These are phyloP conservation scores for Plagodis dolabraria DNA, from an alignment of 2,888 invertebrate species.

Conservation along the genomic window DNA sequence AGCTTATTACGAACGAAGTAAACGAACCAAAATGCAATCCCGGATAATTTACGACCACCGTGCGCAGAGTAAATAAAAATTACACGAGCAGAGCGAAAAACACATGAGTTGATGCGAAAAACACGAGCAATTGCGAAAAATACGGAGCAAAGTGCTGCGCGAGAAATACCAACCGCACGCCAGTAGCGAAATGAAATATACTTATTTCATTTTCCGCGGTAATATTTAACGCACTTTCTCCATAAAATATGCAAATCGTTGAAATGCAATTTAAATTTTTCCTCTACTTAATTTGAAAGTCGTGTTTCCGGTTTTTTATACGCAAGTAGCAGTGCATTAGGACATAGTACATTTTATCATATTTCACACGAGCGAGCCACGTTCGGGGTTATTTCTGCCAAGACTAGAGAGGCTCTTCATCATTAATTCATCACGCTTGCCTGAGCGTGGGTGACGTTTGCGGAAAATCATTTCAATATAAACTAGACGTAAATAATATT, in stretches of 20 bases:
- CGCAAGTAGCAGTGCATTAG: constrained; percentile 34
- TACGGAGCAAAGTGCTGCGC: constrained; percentile 15
- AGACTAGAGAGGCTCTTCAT: constrained; percentile 6
- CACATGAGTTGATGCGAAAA: neutral
- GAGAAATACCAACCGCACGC: constrained; percentile 20
- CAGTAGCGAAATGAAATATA: constrained; percentile 26
- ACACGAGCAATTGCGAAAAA: constrained; percentile 13
- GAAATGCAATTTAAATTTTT: neutral
- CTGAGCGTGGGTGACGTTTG: neutral
- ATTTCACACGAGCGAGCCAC: constrained; percentile 4
- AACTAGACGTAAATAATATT: too few relatives aligned
- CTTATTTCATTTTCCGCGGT: constrained; percentile 30
- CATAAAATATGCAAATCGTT: constrained; percentile 4
- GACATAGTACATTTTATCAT: constrained; percentile 26
- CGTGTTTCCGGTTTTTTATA: constrained; percentile 17
- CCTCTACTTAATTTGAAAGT: constrained; percentile 4
- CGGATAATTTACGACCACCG: constrained; percentile 12
- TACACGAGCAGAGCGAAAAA: constrained; percentile 1
- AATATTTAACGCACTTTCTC: constrained; percentile 32
- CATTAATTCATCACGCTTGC: constrained; percentile 3
- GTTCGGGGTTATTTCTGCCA: neutral
- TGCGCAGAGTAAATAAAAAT: constrained; percentile 21
- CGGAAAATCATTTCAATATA: neutral
- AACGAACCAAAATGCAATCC: constrained; percentile 15
- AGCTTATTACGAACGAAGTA: constrained; percentile 6